phyloP scores from a whole-genome alignment of 2,888 invertebrate species.

The Steromphala cineraria region DNA sequence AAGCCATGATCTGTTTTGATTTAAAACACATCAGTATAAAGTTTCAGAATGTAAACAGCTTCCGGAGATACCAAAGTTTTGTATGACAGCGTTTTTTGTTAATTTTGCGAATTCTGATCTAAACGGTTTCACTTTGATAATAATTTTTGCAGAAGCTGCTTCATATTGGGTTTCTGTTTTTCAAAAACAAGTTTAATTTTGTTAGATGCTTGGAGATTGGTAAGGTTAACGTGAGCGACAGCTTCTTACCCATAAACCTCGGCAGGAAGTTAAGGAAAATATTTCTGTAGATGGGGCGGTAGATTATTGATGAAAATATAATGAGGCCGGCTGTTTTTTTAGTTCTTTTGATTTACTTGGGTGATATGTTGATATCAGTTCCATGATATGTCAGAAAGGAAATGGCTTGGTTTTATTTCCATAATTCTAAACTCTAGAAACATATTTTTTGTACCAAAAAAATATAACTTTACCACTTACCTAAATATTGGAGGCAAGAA shows the following conservation, averaged over 20 bases:
- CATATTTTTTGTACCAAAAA: background rate
- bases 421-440: constrained; percentile 10
- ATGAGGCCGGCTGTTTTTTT: constrained; percentile 12
- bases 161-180: constrained; percentile 16
- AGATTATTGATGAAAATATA: constrained; percentile 19
- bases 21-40: constrained; percentile 21
- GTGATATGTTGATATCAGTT: constrained; percentile 13
- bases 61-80: constrained; percentile 18
- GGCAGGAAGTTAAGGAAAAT: constrained; percentile 10
- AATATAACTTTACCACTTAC: background rate
- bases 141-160: background rate
- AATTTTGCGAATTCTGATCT: constrained; percentile 16
- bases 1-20: constrained; percentile 26
- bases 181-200: constrained; percentile 21
- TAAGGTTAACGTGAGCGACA: background rate
- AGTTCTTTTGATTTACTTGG: constrained; percentile 13
- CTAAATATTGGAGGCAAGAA: constrained; percentile 1
- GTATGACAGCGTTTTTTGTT: constrained; percentile 17
- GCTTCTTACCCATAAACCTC: background rate
- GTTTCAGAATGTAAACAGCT: constrained; percentile 22
- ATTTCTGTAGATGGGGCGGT: constrained; percentile 9
- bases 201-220: constrained; percentile 14
- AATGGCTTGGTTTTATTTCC: constrained; percentile 8
- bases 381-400: constrained; percentile 12
- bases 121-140: constrained; percentile 23